Evolutionary conservation across 2,113 vertebrate species (phyloP).

Genomic region (Patagioenas fasciata): DNA sequence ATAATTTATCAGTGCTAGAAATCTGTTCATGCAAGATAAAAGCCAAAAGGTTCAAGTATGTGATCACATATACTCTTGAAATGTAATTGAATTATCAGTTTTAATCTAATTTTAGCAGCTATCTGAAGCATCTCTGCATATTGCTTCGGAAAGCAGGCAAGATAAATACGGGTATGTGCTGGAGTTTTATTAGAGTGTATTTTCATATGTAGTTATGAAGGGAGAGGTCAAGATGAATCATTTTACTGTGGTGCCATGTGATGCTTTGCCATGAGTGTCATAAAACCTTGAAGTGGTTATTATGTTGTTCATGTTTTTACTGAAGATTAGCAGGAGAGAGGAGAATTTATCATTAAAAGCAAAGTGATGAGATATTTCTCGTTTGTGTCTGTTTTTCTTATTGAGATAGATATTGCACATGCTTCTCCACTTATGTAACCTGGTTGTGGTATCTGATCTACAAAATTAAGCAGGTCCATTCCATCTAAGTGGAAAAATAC

Average conservation of each 20-base stretch:
- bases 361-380: not conserved
- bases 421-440: not conserved
- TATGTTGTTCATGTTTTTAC: not conserved
- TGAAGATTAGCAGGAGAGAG: not conserved
- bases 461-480: not conserved
- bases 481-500: not conserved
- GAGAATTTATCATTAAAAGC: not conserved
- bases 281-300: not conserved
- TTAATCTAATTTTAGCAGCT: slow-evolving; percentile 32
- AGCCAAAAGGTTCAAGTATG: not conserved
- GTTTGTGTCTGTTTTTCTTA: not conserved
- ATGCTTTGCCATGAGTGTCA: not conserved
- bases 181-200: not conserved
- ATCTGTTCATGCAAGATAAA: not conserved
- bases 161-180: not conserved
- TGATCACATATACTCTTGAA: not conserved
- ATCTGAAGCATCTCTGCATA: not conserved
- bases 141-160: not conserved
- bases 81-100: not conserved
- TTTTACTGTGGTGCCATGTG: not conserved
- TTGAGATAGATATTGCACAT: not conserved
- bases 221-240: not conserved
- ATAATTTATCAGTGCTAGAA: not conserved
- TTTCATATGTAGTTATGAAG: not conserved
- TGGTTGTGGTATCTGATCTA: not conserved